Evolutionary conservation across 2,113 vertebrate genomes (phyloP), one percentile per base, ranked within the genome.

Genomic region (Microcebus tavaratra): DNA sequence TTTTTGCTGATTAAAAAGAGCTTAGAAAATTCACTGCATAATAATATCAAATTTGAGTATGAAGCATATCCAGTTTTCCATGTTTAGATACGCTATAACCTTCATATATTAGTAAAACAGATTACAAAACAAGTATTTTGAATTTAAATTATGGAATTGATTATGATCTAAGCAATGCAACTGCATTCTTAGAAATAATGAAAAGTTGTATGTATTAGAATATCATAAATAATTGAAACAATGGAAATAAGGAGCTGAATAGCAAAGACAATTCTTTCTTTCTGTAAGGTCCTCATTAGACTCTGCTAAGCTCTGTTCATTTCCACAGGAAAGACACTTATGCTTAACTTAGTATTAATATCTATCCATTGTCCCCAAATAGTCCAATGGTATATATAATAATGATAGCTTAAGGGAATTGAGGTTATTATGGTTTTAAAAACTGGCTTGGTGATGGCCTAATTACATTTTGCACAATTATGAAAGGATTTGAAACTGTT

Each of bases 191-290:
- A 90, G 94, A 91, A 95, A 88, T 68, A 80, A 65, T 92, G 45
- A 76, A 83, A 93, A 75, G 50, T 21, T 42, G 10, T 84, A 29
- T 83, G 57, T 78, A 82, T 88, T 94, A 85, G 65, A 93, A 91
- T 95, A 95, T 53, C 67, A 96, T 87, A 94, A 92, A 94, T 96
- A 93, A 97, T 85, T 93, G 31, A 91, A 96, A 75, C 29, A 95
- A 94, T 95, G 50, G 18, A 96, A 84, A 83, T 90, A 90, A 89
- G 27, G 25, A 48, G 2, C 36, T 92, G 31, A 79, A 85, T 53
- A 84, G 2, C 65, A 94, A 89, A 80, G 10, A 83, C 73, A 8
- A 80, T 88, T 91, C 21, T 92, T 10, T 29, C 39, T 89, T 39
- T 90, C 9, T 94, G 29, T 75, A 88, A 87, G 57, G 3, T 53